A percentile compares a stretch with the other conserved stretches of the same genome.
Conservation (phyloP, 2,888 invertebrate species). For the Ornithoptera priamus region DNA sequence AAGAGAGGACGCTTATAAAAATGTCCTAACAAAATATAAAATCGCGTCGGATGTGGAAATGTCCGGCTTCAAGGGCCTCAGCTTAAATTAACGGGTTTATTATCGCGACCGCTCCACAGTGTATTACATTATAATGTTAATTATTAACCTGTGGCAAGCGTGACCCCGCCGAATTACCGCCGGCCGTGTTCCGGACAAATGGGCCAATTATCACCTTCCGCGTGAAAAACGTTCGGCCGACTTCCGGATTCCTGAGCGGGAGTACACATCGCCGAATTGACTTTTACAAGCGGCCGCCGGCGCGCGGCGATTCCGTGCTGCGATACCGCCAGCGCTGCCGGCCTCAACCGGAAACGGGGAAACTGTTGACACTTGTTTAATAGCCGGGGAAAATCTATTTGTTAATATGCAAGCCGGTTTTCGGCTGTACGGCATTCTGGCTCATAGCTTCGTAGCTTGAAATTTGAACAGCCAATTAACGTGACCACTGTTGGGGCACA, state of each 20-base stretch:
- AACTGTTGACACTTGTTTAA: too few relatives aligned
- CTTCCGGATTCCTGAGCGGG: slow-evolving; percentile 21
- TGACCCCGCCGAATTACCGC: slow-evolving; percentile 25
- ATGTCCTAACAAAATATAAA: too few relatives aligned
- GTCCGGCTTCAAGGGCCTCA: not conserved
- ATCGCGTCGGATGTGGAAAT: too few relatives aligned
- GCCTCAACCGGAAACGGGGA: too few relatives aligned
- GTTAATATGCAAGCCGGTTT: too few relatives aligned
- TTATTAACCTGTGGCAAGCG: slow-evolving; percentile 22
- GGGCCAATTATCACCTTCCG: slow-evolving; percentile 29
- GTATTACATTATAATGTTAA: slow-evolving; percentile 24
- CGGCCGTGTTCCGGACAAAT: slow-evolving; percentile 28
- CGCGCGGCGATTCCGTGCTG: slow-evolving; percentile 6
- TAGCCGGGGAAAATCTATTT: too few relatives aligned
- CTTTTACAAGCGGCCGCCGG: slow-evolving; percentile 12
- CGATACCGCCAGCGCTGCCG: not conserved
- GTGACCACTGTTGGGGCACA: too few relatives aligned
- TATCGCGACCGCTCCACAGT: slow-evolving; percentile 21
- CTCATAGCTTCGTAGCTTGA: too few relatives aligned
- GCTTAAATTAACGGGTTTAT: slow-evolving; percentile 17
- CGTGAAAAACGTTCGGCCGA: slow-evolving; percentile 23
- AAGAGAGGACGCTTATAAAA: too few relatives aligned
- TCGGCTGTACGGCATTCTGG: too few relatives aligned
- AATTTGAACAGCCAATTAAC: too few relatives aligned
- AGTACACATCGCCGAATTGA: slow-evolving; percentile 19